Conservation (phyloP, 1,140 invertebrate species). For the Phymorhynchus buccinoides region DNA sequence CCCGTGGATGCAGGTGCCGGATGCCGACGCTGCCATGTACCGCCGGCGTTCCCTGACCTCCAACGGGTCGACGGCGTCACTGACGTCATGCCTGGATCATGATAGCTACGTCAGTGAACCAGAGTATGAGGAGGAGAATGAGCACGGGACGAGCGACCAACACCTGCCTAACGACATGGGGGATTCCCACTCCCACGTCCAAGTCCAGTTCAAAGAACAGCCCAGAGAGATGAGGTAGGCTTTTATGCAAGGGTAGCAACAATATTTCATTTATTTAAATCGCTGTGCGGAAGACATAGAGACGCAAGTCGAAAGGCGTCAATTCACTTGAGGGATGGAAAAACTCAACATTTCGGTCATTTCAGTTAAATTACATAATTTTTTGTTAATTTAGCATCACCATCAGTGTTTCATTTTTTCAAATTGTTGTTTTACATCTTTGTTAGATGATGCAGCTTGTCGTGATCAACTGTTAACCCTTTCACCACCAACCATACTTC, state of each 20-base stretch:
- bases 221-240: neutral
- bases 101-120: constrained; percentile 63
- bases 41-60: constrained; percentile 59
- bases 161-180: neutral
- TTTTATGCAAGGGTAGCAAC: neutral
- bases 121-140: constrained; percentile 15
- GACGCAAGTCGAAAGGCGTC: no score
- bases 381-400: no score
- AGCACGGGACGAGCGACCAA: neutral
- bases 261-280: no score
- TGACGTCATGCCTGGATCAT: constrained; percentile 66
- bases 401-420: no score
- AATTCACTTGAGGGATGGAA: no score
- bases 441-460: no score
- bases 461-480: no score
- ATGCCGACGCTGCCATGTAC: constrained; percentile 26
- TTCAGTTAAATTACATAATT: no score
- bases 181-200: neutral
- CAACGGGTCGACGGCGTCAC: constrained; percentile 62
- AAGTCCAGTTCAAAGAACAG: neutral
- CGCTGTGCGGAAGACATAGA: no score
- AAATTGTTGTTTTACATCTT: no score
- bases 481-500: no score
- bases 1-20: constrained; percentile 57
- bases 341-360: no score